phyloP scores from a whole-genome alignment of 1,140 invertebrate genomes.

The Brachionus paranguensis region DNA sequence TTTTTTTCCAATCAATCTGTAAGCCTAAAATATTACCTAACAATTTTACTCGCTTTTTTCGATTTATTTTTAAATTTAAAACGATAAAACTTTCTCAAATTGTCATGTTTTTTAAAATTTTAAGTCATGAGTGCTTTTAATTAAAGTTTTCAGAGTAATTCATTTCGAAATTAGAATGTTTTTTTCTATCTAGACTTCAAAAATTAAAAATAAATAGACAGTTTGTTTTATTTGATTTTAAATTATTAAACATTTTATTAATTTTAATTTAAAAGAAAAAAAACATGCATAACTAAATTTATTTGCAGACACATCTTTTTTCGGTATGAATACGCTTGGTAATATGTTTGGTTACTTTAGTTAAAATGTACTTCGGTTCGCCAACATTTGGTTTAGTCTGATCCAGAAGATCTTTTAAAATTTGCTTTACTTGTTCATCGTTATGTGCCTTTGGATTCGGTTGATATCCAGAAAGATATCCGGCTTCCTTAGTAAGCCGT shows the following conservation, averaged over 20 bases:
- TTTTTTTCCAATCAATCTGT: too few species aligned
- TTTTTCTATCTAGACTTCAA: not conserved
- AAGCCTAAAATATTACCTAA: too few species aligned
- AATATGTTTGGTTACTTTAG: constrained; percentile 23
- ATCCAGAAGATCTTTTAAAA: not conserved
- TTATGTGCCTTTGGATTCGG: not conserved
- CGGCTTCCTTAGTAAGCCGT: too few species aligned
- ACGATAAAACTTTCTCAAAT: too few species aligned
- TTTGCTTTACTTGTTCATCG: not conserved
- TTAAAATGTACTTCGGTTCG: not conserved
- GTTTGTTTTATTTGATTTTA: not conserved
- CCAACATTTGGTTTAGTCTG: not conserved
- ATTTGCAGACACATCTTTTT: constrained; percentile 15
- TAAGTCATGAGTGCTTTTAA: too few species aligned
- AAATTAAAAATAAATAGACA: not conserved
- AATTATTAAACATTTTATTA: constrained; percentile 9
- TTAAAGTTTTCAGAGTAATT: too few species aligned
- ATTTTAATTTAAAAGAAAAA: not conserved
- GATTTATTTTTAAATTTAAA: too few species aligned
- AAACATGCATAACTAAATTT: not conserved
- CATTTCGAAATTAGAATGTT: not conserved
- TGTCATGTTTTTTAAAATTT: too few species aligned
- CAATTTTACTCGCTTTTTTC: too few species aligned
- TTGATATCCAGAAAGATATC: constrained; percentile 6
- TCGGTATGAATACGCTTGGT: not conserved